phyloP scores from a whole-genome alignment of 2,888 invertebrate species.

The Notocelia uddmanniana region DNA sequence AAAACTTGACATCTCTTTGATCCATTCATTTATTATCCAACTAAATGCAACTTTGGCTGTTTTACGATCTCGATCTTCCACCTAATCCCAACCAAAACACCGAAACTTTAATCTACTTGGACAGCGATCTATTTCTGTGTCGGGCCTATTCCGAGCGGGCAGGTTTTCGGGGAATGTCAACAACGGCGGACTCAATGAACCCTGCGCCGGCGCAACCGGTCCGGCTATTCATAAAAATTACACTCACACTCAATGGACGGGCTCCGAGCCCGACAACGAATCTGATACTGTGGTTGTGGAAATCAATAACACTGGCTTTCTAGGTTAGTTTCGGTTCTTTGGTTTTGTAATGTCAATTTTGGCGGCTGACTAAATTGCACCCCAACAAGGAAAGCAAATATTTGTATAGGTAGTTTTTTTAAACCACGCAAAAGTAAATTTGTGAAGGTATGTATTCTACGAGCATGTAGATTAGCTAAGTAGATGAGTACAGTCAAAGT shows the following conservation, averaged over 20 bases:
- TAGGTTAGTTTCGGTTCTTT: too few species aligned
- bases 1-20: too few species aligned
- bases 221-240: conserved; percentile 82
- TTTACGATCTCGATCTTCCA: conserved; percentile 2
- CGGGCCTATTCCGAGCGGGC: conserved; percentile 82
- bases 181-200: conserved; percentile 84
- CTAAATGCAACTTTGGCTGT: too few species aligned
- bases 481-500: too few species aligned
- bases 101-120: conserved; percentile 50
- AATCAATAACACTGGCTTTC: background rate
- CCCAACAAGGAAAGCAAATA: too few species aligned
- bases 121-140: conserved; percentile 72
- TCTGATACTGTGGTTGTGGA: background rate
- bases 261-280: background rate
- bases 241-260: conserved; percentile 79
- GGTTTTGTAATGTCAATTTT: too few species aligned
- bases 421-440: too few species aligned
- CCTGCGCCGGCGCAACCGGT: conserved; percentile 79
- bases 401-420: too few species aligned
- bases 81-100: conserved; percentile 64
- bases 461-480: too few species aligned
- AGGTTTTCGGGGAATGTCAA: conserved; percentile 86
- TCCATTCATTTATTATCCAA: too few species aligned
- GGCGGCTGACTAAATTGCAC: too few species aligned
- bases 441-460: too few species aligned